phyloP scores from a whole-genome alignment of 1,140 invertebrate species.

The Andrena cerasifolii region DNA sequence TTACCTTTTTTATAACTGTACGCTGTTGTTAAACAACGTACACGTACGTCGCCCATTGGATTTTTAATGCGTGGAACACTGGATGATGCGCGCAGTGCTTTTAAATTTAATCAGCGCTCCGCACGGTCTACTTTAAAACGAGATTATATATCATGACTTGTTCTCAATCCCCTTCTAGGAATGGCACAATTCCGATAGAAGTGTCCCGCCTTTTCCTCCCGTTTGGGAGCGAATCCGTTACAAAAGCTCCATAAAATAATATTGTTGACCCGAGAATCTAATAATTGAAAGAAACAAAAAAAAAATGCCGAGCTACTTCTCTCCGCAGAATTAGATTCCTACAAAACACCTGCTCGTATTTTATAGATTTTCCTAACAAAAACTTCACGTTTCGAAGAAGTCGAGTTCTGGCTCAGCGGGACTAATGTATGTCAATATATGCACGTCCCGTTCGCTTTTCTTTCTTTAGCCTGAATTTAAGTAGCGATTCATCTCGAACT shows the following conservation, averaged over 20 bases:
- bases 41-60: not conserved
- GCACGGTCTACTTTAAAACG: not conserved
- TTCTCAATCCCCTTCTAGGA: not conserved
- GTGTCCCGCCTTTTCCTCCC: not conserved
- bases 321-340: no score
- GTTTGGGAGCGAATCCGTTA: not conserved
- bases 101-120: slow-evolving; percentile 6
- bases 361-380: no score
- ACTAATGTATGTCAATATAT: slow-evolving; percentile 34
- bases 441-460: slow-evolving; percentile 13
- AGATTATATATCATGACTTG: not conserved
- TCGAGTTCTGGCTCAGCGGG: not conserved
- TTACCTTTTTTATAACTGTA: not conserved
- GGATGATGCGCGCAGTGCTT: not conserved
- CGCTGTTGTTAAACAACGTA: not conserved
- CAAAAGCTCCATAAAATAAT: not conserved
- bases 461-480: not conserved
- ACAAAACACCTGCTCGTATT: no score
- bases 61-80: not conserved
- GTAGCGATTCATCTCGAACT: not conserved
- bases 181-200: slow-evolving; percentile 9
- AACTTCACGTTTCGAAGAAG: no score
- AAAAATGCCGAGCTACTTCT: no score
- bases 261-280: not conserved
- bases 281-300: no score